Evolutionary conservation across 2,113 vertebrate genomes (phyloP).

Genomic region (Apodemus sylvaticus): DNA sequence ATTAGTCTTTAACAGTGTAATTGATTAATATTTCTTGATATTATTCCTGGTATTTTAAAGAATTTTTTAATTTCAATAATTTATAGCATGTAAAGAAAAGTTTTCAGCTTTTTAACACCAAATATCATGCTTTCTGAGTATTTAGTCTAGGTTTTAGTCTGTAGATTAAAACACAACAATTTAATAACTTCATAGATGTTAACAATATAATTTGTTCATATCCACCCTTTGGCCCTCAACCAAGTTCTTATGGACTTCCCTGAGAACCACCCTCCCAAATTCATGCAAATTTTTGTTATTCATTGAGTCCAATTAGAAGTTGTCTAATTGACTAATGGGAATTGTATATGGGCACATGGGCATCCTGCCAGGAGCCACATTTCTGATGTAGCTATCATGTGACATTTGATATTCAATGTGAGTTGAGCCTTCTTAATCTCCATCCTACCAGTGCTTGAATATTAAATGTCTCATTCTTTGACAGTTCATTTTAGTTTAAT

Average conservation of each 20-base stretch:
- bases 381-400: not conserved
- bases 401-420: not conserved
- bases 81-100: not conserved
- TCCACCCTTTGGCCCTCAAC: not conserved
- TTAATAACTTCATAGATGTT: not conserved
- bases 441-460: not conserved
- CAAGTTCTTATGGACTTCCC: not conserved
- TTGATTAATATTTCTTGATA: not conserved
- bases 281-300: not conserved
- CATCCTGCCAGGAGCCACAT: not conserved
- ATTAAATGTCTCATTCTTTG: not conserved
- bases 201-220: not conserved
- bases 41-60: not conserved
- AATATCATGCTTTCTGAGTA: not conserved
- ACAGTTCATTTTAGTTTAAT: not conserved
- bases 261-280: not conserved
- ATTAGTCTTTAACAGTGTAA: not conserved
- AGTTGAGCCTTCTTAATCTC: not conserved
- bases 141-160: not conserved
- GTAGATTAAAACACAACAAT: not conserved
- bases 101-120: not conserved
- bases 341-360: not conserved
- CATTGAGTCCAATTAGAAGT: not conserved
- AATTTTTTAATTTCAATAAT: not conserved
- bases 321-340: not conserved